Evolutionary conservation across 1,140 invertebrate species (phyloP).

Genomic region (Temnothorax longispinosus): DNA sequence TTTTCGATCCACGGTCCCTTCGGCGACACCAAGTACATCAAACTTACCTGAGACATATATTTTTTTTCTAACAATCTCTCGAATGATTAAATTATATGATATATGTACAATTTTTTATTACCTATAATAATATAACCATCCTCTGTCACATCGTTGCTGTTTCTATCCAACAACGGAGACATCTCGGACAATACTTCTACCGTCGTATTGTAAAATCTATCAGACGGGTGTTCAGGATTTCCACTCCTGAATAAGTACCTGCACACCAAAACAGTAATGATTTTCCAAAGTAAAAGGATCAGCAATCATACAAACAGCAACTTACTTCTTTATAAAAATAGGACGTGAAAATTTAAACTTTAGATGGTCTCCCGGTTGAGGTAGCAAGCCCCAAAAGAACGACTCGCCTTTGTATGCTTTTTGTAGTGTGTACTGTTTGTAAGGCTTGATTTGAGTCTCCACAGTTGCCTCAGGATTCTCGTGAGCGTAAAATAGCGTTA

Average conservation of each 20-base stretch:
- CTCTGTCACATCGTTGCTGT: slow-evolving; percentile 87
- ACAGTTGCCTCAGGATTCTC: slow-evolving; percentile 92
- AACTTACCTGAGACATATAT: slow-evolving; percentile 87
- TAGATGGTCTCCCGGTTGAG: slow-evolving; percentile 93
- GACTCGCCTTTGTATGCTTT: slow-evolving; percentile 95
- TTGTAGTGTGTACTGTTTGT: slow-evolving; percentile 93
- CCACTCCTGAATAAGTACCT: slow-evolving; percentile 96
- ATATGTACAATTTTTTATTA: slow-evolving; percentile 76
- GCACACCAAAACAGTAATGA: slow-evolving; percentile 34
- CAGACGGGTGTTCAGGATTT: slow-evolving; percentile 96
- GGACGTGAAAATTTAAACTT: slow-evolving; percentile 94
- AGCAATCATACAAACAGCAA: neutral
- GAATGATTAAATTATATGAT: slow-evolving; percentile 35
- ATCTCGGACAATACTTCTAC: slow-evolving; percentile 92
- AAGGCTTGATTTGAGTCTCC: slow-evolving; percentile 92
- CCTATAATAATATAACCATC: slow-evolving; percentile 91
- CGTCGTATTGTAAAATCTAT: slow-evolving; percentile 96
- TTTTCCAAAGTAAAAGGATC: slow-evolving; percentile 2
- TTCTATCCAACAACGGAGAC: slow-evolving; percentile 79
- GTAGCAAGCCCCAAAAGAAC: slow-evolving; percentile 97
- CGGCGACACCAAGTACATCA: slow-evolving; percentile 92
- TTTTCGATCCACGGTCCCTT: slow-evolving; percentile 89
- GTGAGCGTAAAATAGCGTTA: slow-evolving; percentile 93
- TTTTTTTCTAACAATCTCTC: neutral
- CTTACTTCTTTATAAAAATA: slow-evolving; percentile 91